A percentile compares a stretch with the other conserved stretches of the same genome.
Conservation (phyloP, 2,888 invertebrate genomes). For the Acleris sparsana region DNA sequence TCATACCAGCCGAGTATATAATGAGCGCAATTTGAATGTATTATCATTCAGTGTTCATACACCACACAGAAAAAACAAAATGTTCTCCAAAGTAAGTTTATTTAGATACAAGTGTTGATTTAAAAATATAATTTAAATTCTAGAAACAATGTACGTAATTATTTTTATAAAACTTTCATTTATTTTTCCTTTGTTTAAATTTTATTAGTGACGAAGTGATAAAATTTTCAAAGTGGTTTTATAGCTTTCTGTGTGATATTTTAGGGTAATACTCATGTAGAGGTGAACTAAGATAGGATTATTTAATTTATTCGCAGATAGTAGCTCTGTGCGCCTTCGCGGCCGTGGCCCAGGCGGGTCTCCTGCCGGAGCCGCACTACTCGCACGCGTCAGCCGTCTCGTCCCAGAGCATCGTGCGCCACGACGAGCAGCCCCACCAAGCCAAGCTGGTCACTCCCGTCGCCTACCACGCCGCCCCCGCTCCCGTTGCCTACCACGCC, state of each 20-base stretch:
- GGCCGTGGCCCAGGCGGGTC: conserved; percentile 46
- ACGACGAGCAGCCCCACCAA: conserved; percentile 46
- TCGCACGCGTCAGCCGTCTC: conserved; percentile 53
- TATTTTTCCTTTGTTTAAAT: no score
- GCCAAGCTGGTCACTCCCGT: conserved; percentile 45
- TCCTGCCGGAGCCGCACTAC: conserved; percentile 43
- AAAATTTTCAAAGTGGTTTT: no score
- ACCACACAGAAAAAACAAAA: conserved; percentile 53
- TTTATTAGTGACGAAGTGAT: no score
- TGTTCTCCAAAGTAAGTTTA: conserved; percentile 66
- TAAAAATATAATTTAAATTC: no score
- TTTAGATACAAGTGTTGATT: no score
- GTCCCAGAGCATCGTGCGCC: conserved; percentile 64
- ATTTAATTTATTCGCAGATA: conserved; percentile 37
- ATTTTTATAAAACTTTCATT: no score
- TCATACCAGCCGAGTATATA: conserved; percentile 40
- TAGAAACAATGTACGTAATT: no score
- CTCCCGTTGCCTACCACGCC: conserved; percentile 40
- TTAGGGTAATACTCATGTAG: no score
- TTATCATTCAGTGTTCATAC: conserved; percentile 49
- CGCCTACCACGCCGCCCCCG: conserved; percentile 40
- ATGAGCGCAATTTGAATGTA: conserved; percentile 34
- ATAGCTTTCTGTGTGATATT: no score
- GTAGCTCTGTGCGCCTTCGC: conserved; percentile 45
- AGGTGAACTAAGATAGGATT: no score